These are phyloP conservation scores for Trachurus trachurus DNA, from an alignment of 2,797 vertebrate genomes.

Conservation along the genomic window DNA sequence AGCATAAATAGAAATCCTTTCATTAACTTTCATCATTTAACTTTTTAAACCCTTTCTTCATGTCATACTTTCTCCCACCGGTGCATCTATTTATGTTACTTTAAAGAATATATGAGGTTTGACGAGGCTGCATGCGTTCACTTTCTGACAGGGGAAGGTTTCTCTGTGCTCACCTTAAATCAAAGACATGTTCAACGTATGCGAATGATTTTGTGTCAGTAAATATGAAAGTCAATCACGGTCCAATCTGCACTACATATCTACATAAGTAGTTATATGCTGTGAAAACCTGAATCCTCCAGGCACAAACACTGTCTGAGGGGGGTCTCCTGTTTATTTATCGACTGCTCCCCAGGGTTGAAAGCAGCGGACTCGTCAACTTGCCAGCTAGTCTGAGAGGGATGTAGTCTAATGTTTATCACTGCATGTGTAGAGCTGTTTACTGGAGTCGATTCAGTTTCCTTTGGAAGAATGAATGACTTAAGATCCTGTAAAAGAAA, in stretches of 20 bases:
- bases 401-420: too few species aligned
- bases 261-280: too few species aligned
- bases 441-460: too few species aligned
- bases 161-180: background rate
- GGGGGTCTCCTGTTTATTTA: too few species aligned
- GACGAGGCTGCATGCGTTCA: background rate
- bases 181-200: background rate
- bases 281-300: too few species aligned
- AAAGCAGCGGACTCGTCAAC: too few species aligned
- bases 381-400: too few species aligned
- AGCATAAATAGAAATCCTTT: background rate
- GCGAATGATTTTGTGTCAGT: background rate
- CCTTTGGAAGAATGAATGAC: too few species aligned
- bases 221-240: background rate
- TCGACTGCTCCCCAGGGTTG: too few species aligned
- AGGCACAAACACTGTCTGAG: too few species aligned
- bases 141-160: background rate
- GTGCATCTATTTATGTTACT: background rate
- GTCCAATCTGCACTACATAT: background rate
- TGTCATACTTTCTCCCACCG: background rate
- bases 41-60: background rate
- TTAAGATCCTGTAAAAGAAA: too few species aligned
- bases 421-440: too few species aligned
- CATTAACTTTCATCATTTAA: constrained; percentile 19
- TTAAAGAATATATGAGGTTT: background rate